Evolutionary conservation across 2,113 vertebrate genomes (phyloP).

Genomic region (Limanda limanda): DNA sequence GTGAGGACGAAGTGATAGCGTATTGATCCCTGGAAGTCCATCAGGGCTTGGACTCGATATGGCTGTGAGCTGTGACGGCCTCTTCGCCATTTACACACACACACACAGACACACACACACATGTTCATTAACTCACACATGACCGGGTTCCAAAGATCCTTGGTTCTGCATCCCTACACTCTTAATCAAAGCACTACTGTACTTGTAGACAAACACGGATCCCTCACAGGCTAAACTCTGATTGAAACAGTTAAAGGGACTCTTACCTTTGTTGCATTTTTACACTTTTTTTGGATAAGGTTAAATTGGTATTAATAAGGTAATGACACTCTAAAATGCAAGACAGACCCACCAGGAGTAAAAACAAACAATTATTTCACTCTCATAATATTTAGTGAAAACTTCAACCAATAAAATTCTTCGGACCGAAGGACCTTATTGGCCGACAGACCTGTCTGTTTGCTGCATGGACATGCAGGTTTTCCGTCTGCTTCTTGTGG

Average conservation of each 20-base stretch:
- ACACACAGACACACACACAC: not conserved
- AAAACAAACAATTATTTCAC: too few species aligned
- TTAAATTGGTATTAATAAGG: too few species aligned
- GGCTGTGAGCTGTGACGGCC: constrained; percentile 52
- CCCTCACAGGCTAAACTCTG: not conserved
- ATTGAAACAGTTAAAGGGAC: not conserved
- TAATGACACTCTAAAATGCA: too few species aligned
- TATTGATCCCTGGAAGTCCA: constrained; percentile 69
- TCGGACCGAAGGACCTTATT: too few species aligned
- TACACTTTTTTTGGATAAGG: too few species aligned
- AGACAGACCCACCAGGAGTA: too few species aligned
- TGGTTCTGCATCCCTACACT: not conserved
- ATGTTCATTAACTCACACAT: not conserved
- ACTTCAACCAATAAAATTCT: too few species aligned
- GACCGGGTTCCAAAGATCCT: not conserved
- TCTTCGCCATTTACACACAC: constrained; percentile 1
- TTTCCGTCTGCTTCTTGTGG: too few species aligned
- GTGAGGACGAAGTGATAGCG: constrained; percentile 57
- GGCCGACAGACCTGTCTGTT: too few species aligned
- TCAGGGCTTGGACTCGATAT: constrained; percentile 54
- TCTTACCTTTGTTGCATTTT: too few species aligned
- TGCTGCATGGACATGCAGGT: too few species aligned
- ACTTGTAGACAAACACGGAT: not conserved
- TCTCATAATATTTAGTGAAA: too few species aligned
- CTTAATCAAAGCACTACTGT: not conserved